These are phyloP conservation scores for Xestia ashworthii DNA, from an alignment of 2,888 invertebrate genomes.

Conservation along the genomic window DNA sequence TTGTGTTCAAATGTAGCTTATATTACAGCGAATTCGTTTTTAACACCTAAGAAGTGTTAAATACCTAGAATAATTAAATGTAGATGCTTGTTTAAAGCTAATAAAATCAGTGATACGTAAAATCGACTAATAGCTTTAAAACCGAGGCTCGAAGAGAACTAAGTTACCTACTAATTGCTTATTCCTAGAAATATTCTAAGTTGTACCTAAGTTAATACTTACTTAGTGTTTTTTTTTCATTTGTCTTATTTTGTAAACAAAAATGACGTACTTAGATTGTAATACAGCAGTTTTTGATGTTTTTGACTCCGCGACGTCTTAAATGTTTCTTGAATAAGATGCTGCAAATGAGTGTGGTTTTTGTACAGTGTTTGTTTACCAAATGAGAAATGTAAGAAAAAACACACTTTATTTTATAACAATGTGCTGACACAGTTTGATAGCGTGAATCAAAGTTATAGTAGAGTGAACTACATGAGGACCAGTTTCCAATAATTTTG, in stretches of 20 bases:
- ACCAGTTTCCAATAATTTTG: conserved; percentile 47
- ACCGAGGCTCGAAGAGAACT: conserved; percentile 20
- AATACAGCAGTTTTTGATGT: not conserved
- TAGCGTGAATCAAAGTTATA: conserved; percentile 59
- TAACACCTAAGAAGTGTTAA: conserved; percentile 30
- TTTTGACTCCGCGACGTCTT: not conserved
- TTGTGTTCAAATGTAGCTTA: conserved; percentile 30
- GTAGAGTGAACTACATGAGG: conserved; percentile 50
- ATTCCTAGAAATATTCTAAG: conserved; percentile 27
- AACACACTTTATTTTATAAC: conserved; percentile 26
- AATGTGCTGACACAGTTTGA: conserved; percentile 61
- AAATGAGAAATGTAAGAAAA: conserved; percentile 33
- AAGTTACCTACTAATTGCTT: conserved; percentile 16
- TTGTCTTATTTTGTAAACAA: conserved; percentile 27
- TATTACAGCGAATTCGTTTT: conserved; percentile 51
- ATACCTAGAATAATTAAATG: conserved; percentile 14
- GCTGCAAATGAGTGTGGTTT: not conserved
- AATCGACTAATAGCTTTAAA: conserved; percentile 42
- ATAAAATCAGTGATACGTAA: conserved; percentile 52
- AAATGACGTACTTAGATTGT: not conserved
- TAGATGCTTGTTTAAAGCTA: conserved; percentile 36
- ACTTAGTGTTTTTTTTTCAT: conserved; percentile 25
- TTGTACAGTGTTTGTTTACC: conserved; percentile 28
- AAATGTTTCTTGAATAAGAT: not conserved
- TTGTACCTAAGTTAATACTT: conserved; percentile 40